Base-by-base conservation (phyloP, 2,113 vertebrate species). In the Bubo blakistoni region DNA sequence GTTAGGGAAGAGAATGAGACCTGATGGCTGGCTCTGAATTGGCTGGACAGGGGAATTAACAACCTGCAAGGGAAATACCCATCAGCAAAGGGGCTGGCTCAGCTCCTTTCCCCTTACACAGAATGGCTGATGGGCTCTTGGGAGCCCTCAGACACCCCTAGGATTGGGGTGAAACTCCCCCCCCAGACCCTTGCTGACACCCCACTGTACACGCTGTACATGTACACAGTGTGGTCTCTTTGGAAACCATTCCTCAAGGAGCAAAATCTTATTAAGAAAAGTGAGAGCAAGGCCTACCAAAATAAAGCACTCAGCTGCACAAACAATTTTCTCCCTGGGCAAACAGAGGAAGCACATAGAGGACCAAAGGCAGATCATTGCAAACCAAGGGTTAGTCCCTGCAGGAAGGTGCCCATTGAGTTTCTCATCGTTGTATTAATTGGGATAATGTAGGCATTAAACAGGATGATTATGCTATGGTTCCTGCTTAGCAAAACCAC, bases 121-220 rank as follows among this genome's bases (percentile, higher is more conserved):
- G 55, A 52, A 57, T 1, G 7, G 7, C 11, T 34, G 20, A 72
- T n/a, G 59, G 90, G 55, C 27, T 71, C 55, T 40, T 62, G 55
- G 69, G 57, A 94, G 10, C 18, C 9, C 38, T 24, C n/a, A 67
- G 34, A 36, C 30, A 62, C 1, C 2, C 34, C 51, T 24, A 57
- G 40, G 25, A 38, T 2, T 8, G 4, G 29, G 29, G 19, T 69
- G 34, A 72, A 81, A 2, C 3, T 58, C 49, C 22, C 22, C 18
- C 10, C 14, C 16, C 29, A 44, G 51, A 13, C 44, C n/a, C 7
- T 1, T 18, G 40, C 38, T 63, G 52, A 59, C 54, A 89, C 7
- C 26, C 44, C 59, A 52, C 0, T 1, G 38, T 15, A 66, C 2
- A 4, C 1, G 3, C 47, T 25, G 17, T 11, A 49, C 24, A 20